These are phyloP conservation scores for Microtus ochrogaster DNA, from an alignment of 2,113 vertebrate genomes.

Conservation along the genomic window DNA sequence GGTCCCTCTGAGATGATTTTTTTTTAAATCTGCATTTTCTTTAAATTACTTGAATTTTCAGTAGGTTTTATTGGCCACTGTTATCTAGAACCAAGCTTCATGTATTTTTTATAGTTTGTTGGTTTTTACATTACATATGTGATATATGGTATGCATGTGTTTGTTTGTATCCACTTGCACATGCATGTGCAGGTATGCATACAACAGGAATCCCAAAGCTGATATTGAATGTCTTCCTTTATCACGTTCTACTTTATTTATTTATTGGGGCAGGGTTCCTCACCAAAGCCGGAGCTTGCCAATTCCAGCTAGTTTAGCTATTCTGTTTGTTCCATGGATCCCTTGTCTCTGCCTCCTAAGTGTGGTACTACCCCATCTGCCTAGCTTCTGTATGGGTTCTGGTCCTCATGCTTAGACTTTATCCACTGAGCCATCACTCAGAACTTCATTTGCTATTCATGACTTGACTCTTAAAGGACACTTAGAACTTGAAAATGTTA, in stretches of 20 bases:
- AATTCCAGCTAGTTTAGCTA: not conserved
- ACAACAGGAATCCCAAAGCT: not conserved
- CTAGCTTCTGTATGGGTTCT: not conserved
- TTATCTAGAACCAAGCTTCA: not conserved
- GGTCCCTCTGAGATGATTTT: not conserved
- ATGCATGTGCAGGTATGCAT: not conserved
- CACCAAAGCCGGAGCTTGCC: not conserved
- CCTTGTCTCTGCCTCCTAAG: not conserved
- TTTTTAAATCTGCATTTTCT: not conserved
- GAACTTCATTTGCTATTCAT: not conserved
- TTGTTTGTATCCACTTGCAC: not conserved
- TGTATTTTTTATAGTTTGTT: not conserved
- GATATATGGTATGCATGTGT: not conserved
- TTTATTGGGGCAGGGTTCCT: not conserved
- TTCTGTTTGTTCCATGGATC: not conserved
- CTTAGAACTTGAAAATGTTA: not conserved
- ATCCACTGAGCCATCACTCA: too few species aligned
- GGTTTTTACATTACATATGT: not conserved
- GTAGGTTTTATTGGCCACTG: not conserved
- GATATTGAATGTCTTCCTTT: not conserved
- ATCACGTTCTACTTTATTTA: not conserved
- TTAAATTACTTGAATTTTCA: slow-evolving; percentile 30
- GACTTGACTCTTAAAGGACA: not conserved
- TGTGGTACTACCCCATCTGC: too few species aligned
- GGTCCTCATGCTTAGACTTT: not conserved